Evolutionary conservation across 2,797 vertebrate species (phyloP).

Genomic region (Liasis olivaceus): DNA sequence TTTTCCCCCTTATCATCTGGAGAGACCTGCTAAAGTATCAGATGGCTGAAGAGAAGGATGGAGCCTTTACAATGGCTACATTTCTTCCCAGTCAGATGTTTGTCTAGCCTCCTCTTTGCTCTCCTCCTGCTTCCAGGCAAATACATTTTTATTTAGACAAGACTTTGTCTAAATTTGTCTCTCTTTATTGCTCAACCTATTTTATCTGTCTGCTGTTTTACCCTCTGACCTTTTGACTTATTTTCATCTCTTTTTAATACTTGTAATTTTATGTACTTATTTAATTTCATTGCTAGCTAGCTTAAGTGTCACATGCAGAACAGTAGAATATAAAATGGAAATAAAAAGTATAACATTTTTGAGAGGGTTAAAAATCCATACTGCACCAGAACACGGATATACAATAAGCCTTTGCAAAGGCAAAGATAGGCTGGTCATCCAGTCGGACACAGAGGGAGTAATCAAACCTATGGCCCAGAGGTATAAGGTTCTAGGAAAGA

Average conservation of each 20-base stretch:
- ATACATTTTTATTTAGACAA: neutral
- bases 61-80: neutral
- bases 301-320: neutral
- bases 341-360: neutral
- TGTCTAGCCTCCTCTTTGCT: neutral
- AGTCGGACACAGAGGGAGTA: neutral
- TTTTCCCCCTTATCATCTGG: neutral
- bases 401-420: neutral
- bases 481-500: neutral
- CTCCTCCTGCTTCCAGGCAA: neutral
- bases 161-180: neutral
- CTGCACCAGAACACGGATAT: neutral
- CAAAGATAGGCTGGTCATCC: neutral
- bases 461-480: neutral
- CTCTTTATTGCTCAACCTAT: neutral
- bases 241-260: neutral
- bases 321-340: neutral
- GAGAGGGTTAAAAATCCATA: neutral
- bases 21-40: neutral
- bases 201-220: neutral
- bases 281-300: neutral
- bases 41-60: neutral
- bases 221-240: neutral
- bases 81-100: neutral
- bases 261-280: neutral